Evolutionary conservation across 2,113 vertebrate genomes (phyloP).

Genomic region (Acrocephalus arundinaceus): DNA sequence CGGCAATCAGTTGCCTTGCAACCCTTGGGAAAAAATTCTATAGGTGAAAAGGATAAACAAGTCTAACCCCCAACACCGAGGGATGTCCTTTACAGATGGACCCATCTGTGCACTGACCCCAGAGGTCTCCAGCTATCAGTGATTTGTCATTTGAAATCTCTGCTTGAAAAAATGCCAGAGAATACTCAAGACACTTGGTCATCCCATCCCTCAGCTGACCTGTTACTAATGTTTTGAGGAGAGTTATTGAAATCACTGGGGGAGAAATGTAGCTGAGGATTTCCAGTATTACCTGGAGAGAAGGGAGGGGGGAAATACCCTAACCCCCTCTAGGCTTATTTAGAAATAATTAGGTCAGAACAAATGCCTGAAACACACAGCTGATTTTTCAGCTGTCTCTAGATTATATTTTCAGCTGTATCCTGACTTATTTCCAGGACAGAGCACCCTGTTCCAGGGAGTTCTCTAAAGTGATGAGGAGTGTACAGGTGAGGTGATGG

Average conservation of each 20-base stretch:
- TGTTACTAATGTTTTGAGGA: background rate
- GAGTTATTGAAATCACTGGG: fast-evolving
- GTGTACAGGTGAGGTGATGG: fast-evolving
- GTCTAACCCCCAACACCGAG: too few relatives aligned
- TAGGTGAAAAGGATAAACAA: too few relatives aligned
- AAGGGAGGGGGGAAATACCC: background rate
- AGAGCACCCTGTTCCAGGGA: background rate
- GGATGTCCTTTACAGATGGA: background rate
- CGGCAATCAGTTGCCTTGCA: too few relatives aligned
- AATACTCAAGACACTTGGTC: background rate
- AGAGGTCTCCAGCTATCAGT: background rate
- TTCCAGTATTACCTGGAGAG: background rate
- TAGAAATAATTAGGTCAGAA: constrained; percentile 36
- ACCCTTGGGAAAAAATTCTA: too few relatives aligned
- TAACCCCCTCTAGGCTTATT: background rate
- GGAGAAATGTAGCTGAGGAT: background rate
- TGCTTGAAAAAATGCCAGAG: background rate
- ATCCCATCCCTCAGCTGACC: background rate
- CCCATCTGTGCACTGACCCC: background rate
- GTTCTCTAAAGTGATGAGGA: too few relatives aligned
- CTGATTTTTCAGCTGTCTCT: background rate
- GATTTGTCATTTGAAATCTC: background rate
- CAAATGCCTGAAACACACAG: constrained; percentile 5
- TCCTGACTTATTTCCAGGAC: background rate
- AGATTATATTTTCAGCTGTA: background rate